Evolutionary conservation across 2,113 vertebrate species (phyloP).

Genomic region (Anas platyrhynchos): DNA sequence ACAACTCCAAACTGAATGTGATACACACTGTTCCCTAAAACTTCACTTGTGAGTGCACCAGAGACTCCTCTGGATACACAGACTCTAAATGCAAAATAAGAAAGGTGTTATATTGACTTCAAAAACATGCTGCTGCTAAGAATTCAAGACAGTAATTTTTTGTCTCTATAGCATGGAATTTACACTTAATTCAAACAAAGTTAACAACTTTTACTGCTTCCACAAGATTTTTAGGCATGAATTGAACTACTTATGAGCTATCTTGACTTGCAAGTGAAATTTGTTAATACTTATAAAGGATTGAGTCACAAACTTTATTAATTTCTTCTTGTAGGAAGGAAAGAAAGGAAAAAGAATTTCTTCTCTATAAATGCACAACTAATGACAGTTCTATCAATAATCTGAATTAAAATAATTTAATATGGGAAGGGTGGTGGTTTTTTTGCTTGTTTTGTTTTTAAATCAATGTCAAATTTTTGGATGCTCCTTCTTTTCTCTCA

Average conservation of each 20-base stretch:
- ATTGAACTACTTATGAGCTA: not conserved
- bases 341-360: not conserved
- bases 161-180: not conserved
- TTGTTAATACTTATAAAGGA: not conserved
- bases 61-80: no score
- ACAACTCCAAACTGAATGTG: not conserved
- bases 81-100: not conserved
- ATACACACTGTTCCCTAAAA: not conserved
- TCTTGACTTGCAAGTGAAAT: not conserved
- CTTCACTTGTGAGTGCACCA: not conserved
- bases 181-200: not conserved
- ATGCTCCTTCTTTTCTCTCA: not conserved
- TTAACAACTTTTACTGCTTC: not conserved
- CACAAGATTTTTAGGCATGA: not conserved
- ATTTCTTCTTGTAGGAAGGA: not conserved
- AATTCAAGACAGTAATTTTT: not conserved
- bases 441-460: no score
- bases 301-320: not conserved
- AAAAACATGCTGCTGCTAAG: not conserved
- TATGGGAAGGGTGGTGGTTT: not conserved
- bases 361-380: not conserved
- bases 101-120: not conserved
- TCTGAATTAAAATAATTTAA: not conserved
- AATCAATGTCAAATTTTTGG: not conserved
- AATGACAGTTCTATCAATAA: not conserved